Conservation (phyloP, 64 coral and sea anemone species). For the Montipora sp. region DNA sequence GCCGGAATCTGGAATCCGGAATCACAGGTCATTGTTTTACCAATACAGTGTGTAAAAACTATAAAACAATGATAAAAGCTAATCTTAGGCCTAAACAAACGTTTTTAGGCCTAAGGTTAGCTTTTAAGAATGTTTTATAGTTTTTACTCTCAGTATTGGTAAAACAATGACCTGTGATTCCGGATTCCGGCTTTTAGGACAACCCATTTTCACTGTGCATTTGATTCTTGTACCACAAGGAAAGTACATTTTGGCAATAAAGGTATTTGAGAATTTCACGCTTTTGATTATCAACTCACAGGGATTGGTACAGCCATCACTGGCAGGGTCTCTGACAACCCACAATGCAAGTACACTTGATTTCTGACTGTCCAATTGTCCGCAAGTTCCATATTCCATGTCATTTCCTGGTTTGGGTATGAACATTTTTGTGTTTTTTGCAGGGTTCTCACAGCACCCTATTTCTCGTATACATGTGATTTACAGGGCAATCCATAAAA, state of each 20-base stretch:
- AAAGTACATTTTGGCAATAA: constrained; percentile 10
- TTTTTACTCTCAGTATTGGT: too few species aligned
- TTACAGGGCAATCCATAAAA: constrained; percentile 12
- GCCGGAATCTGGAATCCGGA: too few species aligned
- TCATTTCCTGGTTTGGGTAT: constrained; percentile 2
- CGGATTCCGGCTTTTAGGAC: too few species aligned
- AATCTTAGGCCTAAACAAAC: too few species aligned
- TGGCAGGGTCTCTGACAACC: constrained; percentile 4
- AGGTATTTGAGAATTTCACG: not conserved
- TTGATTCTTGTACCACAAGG: constrained; percentile 13
- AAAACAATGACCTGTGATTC: too few species aligned
- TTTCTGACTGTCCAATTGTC: not conserved
- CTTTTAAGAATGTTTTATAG: too few species aligned
- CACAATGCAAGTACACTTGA: not conserved
- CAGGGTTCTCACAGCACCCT: constrained; percentile 10
- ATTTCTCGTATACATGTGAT: constrained; percentile 2
- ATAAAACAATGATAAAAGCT: too few species aligned
- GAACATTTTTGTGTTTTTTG: not conserved
- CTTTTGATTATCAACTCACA: not conserved
- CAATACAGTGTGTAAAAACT: too few species aligned
- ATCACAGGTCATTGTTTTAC: too few species aligned
- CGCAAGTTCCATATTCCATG: not conserved
- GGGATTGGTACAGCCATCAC: constrained; percentile 10
- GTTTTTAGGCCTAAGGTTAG: too few species aligned
- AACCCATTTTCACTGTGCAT: not conserved